Percentiles rank a stretch among this genome's conserved stretches.
Evolutionary conservation across 2,888 invertebrate species (phyloP).

Genomic region (Cerceris ruficornis): DNA sequence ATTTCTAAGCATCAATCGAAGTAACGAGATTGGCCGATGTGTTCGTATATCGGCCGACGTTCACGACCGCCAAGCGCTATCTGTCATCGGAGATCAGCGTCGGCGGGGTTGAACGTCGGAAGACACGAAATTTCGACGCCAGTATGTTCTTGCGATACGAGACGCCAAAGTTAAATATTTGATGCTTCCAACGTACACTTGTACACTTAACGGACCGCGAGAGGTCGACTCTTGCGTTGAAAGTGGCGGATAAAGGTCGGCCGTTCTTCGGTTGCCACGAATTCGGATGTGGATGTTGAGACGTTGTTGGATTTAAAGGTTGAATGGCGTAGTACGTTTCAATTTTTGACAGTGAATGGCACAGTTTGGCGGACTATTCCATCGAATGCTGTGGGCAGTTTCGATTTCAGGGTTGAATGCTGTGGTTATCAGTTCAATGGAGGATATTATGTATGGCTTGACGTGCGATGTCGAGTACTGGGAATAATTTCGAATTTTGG

Average conservation of each 20-base stretch:
- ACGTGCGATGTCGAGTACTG: no score
- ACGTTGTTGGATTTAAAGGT: neutral
- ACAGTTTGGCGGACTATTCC: no score
- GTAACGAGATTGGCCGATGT: slow-evolving; percentile 35
- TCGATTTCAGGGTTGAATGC: no score
- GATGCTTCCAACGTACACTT: neutral
- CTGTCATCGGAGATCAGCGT: slow-evolving; percentile 23
- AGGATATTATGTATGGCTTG: no score
- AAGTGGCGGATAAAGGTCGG: no score
- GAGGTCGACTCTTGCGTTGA: neutral
- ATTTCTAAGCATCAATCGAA: slow-evolving; percentile 25
- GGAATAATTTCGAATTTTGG: no score
- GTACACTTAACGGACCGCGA: neutral
- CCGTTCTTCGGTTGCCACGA: no score
- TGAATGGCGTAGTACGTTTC: no score
- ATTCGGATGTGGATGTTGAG: neutral
- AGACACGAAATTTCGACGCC: neutral
- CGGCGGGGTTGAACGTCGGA: neutral
- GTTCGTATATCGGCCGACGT: slow-evolving; percentile 5
- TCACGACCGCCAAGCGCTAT: slow-evolving; percentile 15
- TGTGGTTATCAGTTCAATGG: no score
- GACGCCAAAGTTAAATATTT: neutral
- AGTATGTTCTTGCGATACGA: neutral
- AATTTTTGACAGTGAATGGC: no score
- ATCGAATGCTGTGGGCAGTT: no score